Percentiles rank a stretch among this genome's conserved stretches.
These are phyloP conservation scores for Zhengitettix transpicula DNA, from an alignment of 2,888 invertebrate species.

Conservation along the genomic window DNA sequence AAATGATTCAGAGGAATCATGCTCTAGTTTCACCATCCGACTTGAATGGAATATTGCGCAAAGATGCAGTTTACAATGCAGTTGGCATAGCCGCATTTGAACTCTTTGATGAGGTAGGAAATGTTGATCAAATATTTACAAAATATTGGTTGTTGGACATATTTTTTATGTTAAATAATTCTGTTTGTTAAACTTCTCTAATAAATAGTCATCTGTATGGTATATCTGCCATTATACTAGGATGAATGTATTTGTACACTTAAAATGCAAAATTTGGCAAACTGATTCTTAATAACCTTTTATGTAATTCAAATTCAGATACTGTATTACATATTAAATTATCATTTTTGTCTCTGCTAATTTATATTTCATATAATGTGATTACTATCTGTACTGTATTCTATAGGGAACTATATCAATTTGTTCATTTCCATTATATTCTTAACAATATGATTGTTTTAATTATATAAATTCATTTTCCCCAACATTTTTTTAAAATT, in stretches of 20 bases:
- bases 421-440: neutral
- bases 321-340: too few species aligned
- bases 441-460: neutral
- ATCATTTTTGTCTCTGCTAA: too few species aligned
- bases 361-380: too few species aligned
- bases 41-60: constrained; percentile 60
- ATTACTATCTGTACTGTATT: too few species aligned
- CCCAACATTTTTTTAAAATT: neutral
- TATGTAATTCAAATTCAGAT: too few species aligned
- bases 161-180: neutral
- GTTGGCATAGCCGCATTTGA: constrained; percentile 78
- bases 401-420: too few species aligned
- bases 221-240: too few species aligned
- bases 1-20: constrained; percentile 50
- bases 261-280: too few species aligned
- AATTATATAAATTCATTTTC: neutral
- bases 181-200: too few species aligned
- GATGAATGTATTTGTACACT: too few species aligned
- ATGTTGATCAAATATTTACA: neutral
- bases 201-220: too few species aligned
- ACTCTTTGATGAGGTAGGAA: constrained; percentile 66
- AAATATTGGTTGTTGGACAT: neutral
- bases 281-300: too few species aligned
- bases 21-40: constrained; percentile 52
- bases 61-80: constrained; percentile 89